These are phyloP conservation scores for Fistularia commersonii DNA, from an alignment of 2,797 vertebrate genomes.

Conservation along the genomic window DNA sequence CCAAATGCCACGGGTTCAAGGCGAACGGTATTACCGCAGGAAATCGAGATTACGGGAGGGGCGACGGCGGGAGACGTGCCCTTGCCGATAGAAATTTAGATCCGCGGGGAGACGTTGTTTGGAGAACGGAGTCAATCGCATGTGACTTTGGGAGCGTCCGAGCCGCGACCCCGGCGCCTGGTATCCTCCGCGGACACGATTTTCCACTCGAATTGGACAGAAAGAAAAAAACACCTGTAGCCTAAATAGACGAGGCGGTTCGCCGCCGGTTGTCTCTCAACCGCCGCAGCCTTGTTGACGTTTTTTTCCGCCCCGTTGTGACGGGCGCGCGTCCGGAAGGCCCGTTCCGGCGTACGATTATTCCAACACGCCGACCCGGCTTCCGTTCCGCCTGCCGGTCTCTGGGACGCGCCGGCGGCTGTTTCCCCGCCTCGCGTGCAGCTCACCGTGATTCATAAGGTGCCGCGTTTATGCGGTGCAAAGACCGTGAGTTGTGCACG, in stretches of 20 bases:
- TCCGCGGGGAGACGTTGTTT: constrained; percentile 28
- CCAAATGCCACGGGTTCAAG: constrained; percentile 70
- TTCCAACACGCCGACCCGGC: background rate
- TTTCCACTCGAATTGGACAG: no score
- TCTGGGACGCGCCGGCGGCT: constrained; percentile 50
- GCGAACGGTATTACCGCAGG: constrained; percentile 64
- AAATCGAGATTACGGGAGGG: constrained; percentile 72
- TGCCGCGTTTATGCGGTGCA: constrained; percentile 71
- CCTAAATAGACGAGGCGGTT: no score
- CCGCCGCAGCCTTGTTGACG: no score
- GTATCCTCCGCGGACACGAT: no score
- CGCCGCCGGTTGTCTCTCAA: no score
- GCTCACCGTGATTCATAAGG: constrained; percentile 72
- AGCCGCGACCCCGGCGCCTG: constrained; percentile 23
- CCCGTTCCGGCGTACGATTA: constrained; percentile 10
- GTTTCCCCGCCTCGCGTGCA: constrained; percentile 44
- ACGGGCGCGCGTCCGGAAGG: constrained; percentile 50
- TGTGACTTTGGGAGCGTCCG: constrained; percentile 22
- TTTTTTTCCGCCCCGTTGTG: no score
- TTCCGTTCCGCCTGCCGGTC: constrained; percentile 63
- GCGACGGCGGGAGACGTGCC: constrained; percentile 50
- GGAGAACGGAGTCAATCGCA: constrained; percentile 31
- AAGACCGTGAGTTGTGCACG: constrained; percentile 67
- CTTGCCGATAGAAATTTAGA: constrained; percentile 62
- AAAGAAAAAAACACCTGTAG: no score